Base-by-base conservation (phyloP, 2,797 vertebrate genomes). In the Falco peregrinus region DNA sequence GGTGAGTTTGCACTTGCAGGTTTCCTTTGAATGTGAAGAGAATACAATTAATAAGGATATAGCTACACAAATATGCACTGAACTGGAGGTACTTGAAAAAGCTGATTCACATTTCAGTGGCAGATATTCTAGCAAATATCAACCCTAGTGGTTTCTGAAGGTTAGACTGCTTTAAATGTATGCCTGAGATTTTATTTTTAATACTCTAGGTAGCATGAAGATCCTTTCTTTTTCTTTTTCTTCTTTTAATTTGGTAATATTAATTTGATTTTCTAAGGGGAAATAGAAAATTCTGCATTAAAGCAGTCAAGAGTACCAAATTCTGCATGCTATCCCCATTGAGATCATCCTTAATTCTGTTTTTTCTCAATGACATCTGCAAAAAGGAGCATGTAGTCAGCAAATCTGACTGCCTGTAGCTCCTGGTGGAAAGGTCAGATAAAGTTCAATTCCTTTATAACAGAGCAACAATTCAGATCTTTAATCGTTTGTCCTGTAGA, bases 381-480 rank as follows among this genome's bases (percentile, higher is more conserved):
- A 82, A 81, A 90, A 82, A 84, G 22, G 26, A 83, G 37, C 61
- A 50, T 39, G 68, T 68, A 90, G 73, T 93, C 90, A 95, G 76
- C 85, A 86, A 91, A 84, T 88, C 47, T 59, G 56, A 59, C 26
- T 80, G 84, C 90, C 59, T 57, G 89, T 61, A 89, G 47, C 84
- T 91, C 53, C 70, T 91, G 37, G 56, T 87, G 37, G 60, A 95
- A 95, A 93, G 96, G 95, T 96, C 95, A 94, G 54, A 59, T 45
- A 94, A 96, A 96, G 97, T 96, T 97, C 96, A 96, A 53, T 25
- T 89, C 73, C 60, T 87, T 86, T 77, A 60, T 59, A 90, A 79
- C 41, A 86, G 64, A 93, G 15, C 15, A 84, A 48, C 76, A 79
- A 18, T 78, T 76, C 77, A 82, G 80, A 65, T 59, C 80, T 95